Base-by-base conservation (phyloP, 2,888 invertebrate species). In the Epistrophe grossulariae region DNA sequence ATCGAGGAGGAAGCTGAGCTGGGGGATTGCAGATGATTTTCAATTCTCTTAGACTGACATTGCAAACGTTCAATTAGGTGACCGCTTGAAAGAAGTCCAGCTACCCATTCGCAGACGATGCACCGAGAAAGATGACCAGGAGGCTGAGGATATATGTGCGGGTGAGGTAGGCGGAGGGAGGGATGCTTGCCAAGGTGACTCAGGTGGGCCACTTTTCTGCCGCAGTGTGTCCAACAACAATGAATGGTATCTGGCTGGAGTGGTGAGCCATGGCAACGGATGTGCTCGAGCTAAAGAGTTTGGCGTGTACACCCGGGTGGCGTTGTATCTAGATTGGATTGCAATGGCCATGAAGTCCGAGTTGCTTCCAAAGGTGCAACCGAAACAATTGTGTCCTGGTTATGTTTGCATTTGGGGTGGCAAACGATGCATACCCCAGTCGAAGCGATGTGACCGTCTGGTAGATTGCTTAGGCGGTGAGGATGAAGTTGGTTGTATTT, bases 261-360 rank as follows among this genome's bases (percentile, higher is more conserved):
- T 98, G 70, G 97, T 98, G 0, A 97, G 97, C 90, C 97, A 97
- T 90, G 98, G 98, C 31, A 96, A 97, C 89, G 98, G 98, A 4
- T 98, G 98, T 92, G 98, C 95, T 24, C 94, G 96, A 88, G 95
- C 96, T 71, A 94, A 95, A 83, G 96, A 97, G 91, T 96, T 97
- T 19, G 97, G 97, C 2, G 97, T 96, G 62, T 98, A 98, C 90
- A 97, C 97, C 0, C 94, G 96, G 92, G 96, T 97, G 24, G 95
- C 96, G 88, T 93, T 95, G 35, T 97, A 95, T 90, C 92, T 95
- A n/a, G 94, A 95, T 82, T 97, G 97, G 97, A 96, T 97, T 84
- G 93, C 93, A 87, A 77, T 91, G 89, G 91, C 90, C 0, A 74
- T 84, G 4, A 88, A 77, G 4, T 89, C 90, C 0, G 93, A 94